Evolutionary conservation across 2,113 vertebrate genomes (phyloP).

Genomic region (Emydura subglobosa): DNA sequence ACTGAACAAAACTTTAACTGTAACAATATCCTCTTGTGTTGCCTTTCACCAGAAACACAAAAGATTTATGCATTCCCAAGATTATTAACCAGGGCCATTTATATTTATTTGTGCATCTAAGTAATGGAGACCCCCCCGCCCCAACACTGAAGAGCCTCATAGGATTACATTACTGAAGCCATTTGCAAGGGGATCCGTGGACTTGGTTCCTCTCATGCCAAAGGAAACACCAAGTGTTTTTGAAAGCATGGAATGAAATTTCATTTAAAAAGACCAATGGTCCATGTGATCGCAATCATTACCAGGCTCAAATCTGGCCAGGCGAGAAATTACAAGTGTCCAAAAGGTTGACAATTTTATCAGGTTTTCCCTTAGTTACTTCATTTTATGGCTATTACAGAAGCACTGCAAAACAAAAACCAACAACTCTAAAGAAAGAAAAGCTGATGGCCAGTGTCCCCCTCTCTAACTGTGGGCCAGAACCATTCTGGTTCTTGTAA

Average conservation of each 20-base stretch:
- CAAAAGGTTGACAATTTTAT: conserved; percentile 37
- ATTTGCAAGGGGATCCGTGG: conserved; percentile 39
- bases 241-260: conserved; percentile 60
- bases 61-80: conserved; percentile 66
- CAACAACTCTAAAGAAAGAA: not conserved
- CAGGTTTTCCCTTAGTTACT: conserved; percentile 51
- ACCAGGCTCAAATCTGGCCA: not conserved
- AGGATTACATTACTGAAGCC: conserved; percentile 74
- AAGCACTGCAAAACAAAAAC: not conserved
- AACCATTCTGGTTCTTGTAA: fast-evolving
- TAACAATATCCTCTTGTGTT: conserved; percentile 29
- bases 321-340: conserved; percentile 52
- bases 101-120: conserved; percentile 73
- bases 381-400: not conserved
- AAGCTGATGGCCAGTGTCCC: fast-evolving
- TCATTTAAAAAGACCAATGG: conserved; percentile 70
- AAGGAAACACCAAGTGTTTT: conserved; percentile 48
- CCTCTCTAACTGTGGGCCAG: not conserved
- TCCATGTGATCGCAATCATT: conserved; percentile 32
- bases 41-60: conserved; percentile 66
- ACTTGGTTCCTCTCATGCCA: conserved; percentile 8
- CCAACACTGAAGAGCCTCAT: conserved; percentile 6
- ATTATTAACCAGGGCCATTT: conserved; percentile 63
- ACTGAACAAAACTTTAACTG: not conserved
- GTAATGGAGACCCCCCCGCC: conserved; percentile 57